Evolutionary conservation across 1,140 invertebrate species (phyloP), one percentile per base, ranked within the genome.

Genomic region (Leptinotarsa defecta): DNA sequence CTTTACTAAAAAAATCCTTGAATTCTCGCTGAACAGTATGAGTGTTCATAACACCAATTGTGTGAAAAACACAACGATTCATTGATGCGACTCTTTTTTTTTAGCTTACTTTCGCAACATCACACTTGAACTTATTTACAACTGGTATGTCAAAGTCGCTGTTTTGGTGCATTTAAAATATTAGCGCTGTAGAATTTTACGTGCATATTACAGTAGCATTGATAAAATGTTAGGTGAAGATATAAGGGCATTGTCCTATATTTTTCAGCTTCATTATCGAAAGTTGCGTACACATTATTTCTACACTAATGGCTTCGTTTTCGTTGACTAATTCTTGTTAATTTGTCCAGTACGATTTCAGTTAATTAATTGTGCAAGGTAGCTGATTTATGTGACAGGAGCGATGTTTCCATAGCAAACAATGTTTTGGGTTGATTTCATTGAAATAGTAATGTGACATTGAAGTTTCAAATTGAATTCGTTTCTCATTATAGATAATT

Each of bases 171-270:
- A 57, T 19, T 15, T 57, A 57, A 57, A 57, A 57, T 43, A 57
- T 19, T 57, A 57, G n/a, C 52, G 52, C n/a, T 57, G 52, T 19
- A 57, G 0, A 57, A 57, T 57, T 8, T 13, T n/a, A 19, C 52
- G 52, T 19, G 52, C 52, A 17, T 57, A 15, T 57, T 57, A 19
- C 52, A 57, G 0, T 43, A 43, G 34, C 17, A 57, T 57, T 57
- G 52, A 57, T 57, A 57, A 57, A 57, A 57, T 57, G 34, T 43
- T 43, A 43, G 34, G 34, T 43, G 52, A 57, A 57, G 52, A 57
- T 57, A 57, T 57, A 57, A 57, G 52, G 52, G 17, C 52, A 57
- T 57, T 57, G 52, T 57, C 52, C 52, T 57, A 57, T 19, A 57
- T 57, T 15, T 57, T 57, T 57, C 13, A 57, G 52, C n/a, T 57